These are phyloP conservation scores for Coptodon bakossiorum DNA, from an alignment of 2,113 vertebrate species.

Conservation along the genomic window DNA sequence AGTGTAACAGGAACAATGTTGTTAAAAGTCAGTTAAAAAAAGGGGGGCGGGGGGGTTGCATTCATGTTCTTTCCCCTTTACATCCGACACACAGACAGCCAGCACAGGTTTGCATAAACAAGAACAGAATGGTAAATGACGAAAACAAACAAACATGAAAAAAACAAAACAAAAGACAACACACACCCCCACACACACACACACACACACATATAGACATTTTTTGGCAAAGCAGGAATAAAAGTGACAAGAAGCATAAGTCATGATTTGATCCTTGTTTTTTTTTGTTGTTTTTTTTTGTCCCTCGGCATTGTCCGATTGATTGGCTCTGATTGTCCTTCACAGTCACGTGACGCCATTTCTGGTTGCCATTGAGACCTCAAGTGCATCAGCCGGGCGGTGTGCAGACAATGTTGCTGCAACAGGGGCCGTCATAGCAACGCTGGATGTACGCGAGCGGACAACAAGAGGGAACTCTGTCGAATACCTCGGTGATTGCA, in stretches of 20 bases:
- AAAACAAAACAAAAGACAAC: neutral
- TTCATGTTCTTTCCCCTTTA: slow-evolving; percentile 60
- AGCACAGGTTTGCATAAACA: slow-evolving; percentile 73
- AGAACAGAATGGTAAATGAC: slow-evolving; percentile 53
- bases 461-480: slow-evolving; percentile 36
- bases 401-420: slow-evolving; percentile 50
- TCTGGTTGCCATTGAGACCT: slow-evolving; percentile 69
- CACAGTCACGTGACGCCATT: slow-evolving; percentile 69
- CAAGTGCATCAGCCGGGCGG: slow-evolving; percentile 69
- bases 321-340: slow-evolving; percentile 79
- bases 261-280: slow-evolving; percentile 69
- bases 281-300: slow-evolving; percentile 12
- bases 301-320: slow-evolving; percentile 64
- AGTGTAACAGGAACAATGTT: slow-evolving; percentile 74
- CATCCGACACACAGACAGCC: slow-evolving; percentile 64
- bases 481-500: slow-evolving; percentile 62
- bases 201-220: neutral
- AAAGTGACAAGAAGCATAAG: slow-evolving; percentile 75
- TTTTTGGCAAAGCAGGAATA: slow-evolving; percentile 79
- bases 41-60: slow-evolving; percentile 12
- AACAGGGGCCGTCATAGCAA: slow-evolving; percentile 59
- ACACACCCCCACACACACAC: neutral
- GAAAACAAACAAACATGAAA: slow-evolving; percentile 43
- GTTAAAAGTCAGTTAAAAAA: slow-evolving; percentile 64
- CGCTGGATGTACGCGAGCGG: slow-evolving; percentile 46